A percentile compares a stretch with the other conserved stretches of the same genome.
Conservation (phyloP, 2,113 vertebrate genomes). For the Lycaon pictus region DNA sequence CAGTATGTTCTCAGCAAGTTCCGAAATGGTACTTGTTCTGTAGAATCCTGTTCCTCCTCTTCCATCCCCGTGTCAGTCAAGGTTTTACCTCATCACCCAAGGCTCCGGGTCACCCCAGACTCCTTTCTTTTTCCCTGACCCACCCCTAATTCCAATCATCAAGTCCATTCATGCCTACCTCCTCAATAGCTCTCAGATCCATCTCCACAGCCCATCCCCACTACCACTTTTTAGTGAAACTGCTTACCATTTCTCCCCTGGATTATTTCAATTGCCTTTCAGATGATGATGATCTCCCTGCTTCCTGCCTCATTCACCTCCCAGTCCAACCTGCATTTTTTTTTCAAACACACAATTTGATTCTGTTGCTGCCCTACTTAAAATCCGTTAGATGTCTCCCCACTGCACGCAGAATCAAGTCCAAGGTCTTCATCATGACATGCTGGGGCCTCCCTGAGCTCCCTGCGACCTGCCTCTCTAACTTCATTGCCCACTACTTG, state of each 20-base stretch:
- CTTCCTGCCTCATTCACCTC: background rate
- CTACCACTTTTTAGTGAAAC: background rate
- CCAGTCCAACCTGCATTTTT: background rate
- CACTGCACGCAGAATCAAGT: background rate
- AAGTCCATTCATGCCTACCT: background rate
- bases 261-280: slow-evolving; percentile 3
- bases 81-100: background rate
- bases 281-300: background rate
- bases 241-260: background rate
- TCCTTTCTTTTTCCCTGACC: background rate
- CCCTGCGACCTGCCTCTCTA: background rate
- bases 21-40: background rate
- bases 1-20: too few species aligned
- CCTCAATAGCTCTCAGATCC: background rate
- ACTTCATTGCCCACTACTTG: background rate
- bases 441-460: background rate
- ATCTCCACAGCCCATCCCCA: background rate
- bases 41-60: background rate
- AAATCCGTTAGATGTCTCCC: background rate
- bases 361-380: background rate
- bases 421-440: background rate
- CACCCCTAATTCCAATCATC: background rate
- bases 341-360: background rate
- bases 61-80: background rate
- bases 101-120: background rate